Evolutionary conservation across 1,140 invertebrate genomes (phyloP).

Genomic region (Cyclina sinensis): DNA sequence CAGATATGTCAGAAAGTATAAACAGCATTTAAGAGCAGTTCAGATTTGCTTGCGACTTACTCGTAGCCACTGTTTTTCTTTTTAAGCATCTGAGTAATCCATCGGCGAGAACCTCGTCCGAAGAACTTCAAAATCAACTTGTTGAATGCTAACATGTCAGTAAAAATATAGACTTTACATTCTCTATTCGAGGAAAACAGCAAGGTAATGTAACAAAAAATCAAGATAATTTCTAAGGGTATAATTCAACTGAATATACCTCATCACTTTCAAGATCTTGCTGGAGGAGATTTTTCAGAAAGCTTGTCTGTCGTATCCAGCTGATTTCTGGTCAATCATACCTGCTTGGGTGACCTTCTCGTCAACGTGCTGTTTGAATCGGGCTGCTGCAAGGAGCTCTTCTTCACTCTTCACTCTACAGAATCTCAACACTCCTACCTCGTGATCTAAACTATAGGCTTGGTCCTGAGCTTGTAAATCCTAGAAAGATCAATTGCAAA

Average conservation of each 20-base stretch:
- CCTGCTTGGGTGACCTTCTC: constrained; percentile 99
- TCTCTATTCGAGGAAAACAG: no score
- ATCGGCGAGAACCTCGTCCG: constrained; percentile 96
- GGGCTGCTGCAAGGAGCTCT: constrained; percentile 96
- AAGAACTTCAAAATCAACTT: no score
- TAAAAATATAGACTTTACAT: no score
- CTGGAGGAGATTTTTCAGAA: constrained; percentile 98
- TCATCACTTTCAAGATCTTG: constrained; percentile 96
- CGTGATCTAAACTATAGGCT: constrained; percentile 99
- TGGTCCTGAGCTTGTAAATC: constrained; percentile 99
- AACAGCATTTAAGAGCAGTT: no score
- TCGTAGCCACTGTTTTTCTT: constrained; percentile 98
- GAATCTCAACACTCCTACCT: constrained; percentile 97
- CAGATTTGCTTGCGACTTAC: constrained; percentile 88
- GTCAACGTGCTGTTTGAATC: constrained; percentile 98
- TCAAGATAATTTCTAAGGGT: no score
- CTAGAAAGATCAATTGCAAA: constrained; percentile 85
- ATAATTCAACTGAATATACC: no score
- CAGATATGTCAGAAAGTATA: no score
- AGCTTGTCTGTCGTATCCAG: constrained; percentile 97
- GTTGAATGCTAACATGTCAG: no score
- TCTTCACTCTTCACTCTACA: constrained; percentile 99
- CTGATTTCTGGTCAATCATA: constrained; percentile 99
- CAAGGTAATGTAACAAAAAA: no score
- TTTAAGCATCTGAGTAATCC: constrained; percentile 98